These are phyloP conservation scores for Haplotaxodon microlepis DNA, from an alignment of 2,113 vertebrate genomes.

Conservation along the genomic window DNA sequence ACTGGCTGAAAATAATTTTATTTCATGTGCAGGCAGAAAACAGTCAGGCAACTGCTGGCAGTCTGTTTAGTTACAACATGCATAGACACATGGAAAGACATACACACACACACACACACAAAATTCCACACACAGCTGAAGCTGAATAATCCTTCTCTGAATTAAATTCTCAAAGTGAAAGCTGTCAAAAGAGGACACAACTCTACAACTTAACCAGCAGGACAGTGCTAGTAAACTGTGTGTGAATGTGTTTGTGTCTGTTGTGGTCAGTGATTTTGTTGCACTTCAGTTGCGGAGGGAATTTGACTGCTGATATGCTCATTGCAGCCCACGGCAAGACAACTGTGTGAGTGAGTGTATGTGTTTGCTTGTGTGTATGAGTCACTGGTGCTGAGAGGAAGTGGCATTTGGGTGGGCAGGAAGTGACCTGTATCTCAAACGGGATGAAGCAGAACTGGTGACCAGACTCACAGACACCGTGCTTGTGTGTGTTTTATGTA, in stretches of 20 bases:
- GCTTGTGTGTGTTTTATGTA: background rate
- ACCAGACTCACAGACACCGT: background rate
- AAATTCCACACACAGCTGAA: background rate
- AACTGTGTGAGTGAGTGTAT: slow-evolving; percentile 3
- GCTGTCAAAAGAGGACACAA: slow-evolving; percentile 30
- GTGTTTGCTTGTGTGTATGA: background rate
- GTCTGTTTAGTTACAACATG: slow-evolving; percentile 40
- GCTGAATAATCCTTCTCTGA: slow-evolving; percentile 13
- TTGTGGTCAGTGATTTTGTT: slow-evolving; percentile 57
- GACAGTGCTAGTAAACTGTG: background rate
- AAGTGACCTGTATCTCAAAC: slow-evolving; percentile 39
- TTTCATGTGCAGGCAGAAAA: slow-evolving; percentile 61
- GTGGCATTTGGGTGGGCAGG: slow-evolving; percentile 48
- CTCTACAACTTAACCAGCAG: slow-evolving; percentile 22
- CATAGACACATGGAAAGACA: background rate
- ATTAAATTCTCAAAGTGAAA: slow-evolving; percentile 34
- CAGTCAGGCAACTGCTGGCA: slow-evolving; percentile 38
- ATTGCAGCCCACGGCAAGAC: slow-evolving; percentile 44
- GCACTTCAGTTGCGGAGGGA: slow-evolving; percentile 40
- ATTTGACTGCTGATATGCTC: slow-evolving; percentile 49
- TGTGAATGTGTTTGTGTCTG: background rate
- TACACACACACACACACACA: background rate
- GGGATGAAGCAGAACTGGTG: slow-evolving; percentile 8
- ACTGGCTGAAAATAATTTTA: slow-evolving; percentile 56
- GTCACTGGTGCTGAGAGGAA: slow-evolving; percentile 40